Evolutionary conservation across 2,113 vertebrate species (phyloP).

Genomic region (Amphiprion ocellaris): DNA sequence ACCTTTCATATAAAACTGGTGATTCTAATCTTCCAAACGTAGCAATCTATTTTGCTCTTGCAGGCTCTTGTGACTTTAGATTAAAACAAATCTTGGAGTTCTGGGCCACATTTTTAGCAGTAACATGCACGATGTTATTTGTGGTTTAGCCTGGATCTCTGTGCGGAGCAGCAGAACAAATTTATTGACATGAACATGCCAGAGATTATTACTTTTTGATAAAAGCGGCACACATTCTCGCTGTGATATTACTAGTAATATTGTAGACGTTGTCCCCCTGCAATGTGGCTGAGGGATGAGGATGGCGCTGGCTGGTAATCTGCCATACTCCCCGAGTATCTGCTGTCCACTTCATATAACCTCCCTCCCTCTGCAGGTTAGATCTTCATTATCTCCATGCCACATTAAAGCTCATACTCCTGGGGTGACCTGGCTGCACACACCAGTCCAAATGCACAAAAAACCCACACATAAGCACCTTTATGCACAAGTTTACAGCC

Average conservation of each 20-base stretch:
- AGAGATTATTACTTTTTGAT: constrained; percentile 29
- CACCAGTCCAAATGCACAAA: background rate
- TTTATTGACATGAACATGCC: background rate
- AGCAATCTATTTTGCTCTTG: no score
- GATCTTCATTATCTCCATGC: constrained; percentile 51
- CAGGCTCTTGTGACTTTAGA: no score
- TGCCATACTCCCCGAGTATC: background rate
- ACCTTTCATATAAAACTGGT: no score
- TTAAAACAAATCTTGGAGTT: no score
- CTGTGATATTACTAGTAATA: constrained; percentile 30
- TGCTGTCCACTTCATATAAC: constrained; percentile 41
- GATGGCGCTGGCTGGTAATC: background rate
- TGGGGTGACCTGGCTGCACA: constrained; percentile 19
- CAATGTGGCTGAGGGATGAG: constrained; percentile 44
- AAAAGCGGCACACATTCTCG: background rate
- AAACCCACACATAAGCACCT: background rate
- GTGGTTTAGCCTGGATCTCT: background rate
- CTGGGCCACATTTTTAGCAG: no score
- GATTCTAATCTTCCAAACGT: no score
- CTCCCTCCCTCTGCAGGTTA: constrained; percentile 8
- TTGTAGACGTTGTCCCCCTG: constrained; percentile 17
- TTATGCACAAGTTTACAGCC: background rate
- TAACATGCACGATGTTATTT: no score
- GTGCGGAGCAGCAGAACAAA: background rate
- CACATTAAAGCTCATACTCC: constrained; percentile 53